Percentiles rank a stretch among this genome's conserved stretches.
Conservation (phyloP, 2,888 invertebrate genomes). For the Catotricha subobsoleta region DNA sequence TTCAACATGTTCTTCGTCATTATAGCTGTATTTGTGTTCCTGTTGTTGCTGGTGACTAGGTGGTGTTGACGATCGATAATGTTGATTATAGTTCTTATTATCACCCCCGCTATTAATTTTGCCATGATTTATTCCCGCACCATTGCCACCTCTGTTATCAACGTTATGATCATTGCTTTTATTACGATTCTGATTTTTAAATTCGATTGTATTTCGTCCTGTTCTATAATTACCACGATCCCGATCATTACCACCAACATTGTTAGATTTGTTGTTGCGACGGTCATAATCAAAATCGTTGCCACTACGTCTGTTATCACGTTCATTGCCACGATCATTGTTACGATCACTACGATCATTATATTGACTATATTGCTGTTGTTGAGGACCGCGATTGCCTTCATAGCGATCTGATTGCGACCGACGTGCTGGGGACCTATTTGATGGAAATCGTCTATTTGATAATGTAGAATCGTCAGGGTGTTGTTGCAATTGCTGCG, state of each 20-base stretch:
- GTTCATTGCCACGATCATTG: neutral
- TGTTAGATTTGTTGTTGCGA: neutral
- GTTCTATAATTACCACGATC: neutral
- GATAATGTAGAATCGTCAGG: neutral
- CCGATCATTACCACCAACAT: neutral
- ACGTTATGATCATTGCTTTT: neutral
- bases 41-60: too few relatives aligned
- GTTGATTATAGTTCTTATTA: neutral
- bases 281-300: neutral
- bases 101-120: neutral
- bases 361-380: neutral
- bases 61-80: neutral
- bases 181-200: slow-evolving; percentile 19
- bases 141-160: neutral
- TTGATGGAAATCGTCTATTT: neutral
- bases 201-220: slow-evolving; percentile 21
- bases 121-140: neutral
- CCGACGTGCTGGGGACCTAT: too few relatives aligned
- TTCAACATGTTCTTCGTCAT: slow-evolving; percentile 9
- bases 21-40: too few relatives aligned
- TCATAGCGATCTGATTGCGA: slow-evolving; percentile 1
- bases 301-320: neutral
- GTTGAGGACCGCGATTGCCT: neutral
- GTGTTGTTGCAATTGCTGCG: neutral
- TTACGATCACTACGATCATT: neutral